These are phyloP conservation scores for Phaethon lepturus DNA, from an alignment of 2,113 vertebrate genomes.

Conservation along the genomic window DNA sequence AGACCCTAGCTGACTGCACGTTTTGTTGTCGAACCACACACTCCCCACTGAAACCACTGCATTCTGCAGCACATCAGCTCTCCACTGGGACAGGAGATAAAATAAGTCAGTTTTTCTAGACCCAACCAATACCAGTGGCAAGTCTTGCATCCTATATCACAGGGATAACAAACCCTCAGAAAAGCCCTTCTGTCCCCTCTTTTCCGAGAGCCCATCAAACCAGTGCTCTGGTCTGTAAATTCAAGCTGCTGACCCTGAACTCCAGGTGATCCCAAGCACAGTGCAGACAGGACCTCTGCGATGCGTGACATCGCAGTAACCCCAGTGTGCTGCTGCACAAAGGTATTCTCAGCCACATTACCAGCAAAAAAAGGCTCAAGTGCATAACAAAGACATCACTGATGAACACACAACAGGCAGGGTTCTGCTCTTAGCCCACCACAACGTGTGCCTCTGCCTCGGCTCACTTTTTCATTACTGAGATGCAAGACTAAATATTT, in stretches of 20 bases:
- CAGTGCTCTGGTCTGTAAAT: background rate
- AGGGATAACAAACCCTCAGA: background rate
- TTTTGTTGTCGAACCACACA: background rate
- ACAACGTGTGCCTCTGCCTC: background rate
- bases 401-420: background rate
- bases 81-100: background rate
- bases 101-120: background rate
- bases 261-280: background rate
- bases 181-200: background rate
- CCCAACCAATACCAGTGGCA: rapidly evolving
- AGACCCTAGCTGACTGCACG: background rate
- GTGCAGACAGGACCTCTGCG: rapidly evolving
- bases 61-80: background rate
- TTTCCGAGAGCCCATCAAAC: background rate
- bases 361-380: background rate
- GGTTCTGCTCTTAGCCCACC: background rate
- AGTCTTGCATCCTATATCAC: background rate
- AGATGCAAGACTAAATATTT: background rate
- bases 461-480: background rate
- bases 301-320: background rate
- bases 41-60: background rate
- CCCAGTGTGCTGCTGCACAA: background rate
- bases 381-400: background rate
- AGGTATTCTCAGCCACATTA: background rate
- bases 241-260: background rate